These are phyloP conservation scores for Drosophila anceps DNA, from an alignment of 2,888 invertebrate species.

Conservation along the genomic window DNA sequence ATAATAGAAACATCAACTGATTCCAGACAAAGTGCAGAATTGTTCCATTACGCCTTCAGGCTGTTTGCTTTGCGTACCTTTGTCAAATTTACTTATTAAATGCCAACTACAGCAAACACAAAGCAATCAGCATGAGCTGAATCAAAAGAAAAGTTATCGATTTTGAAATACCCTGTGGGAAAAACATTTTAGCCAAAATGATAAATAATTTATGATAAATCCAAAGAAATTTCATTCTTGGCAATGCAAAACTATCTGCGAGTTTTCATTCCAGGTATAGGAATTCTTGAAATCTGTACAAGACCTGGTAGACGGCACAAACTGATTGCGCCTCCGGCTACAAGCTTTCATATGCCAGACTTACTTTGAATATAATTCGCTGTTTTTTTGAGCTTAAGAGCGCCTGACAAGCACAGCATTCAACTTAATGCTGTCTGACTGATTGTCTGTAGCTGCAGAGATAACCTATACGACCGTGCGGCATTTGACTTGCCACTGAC, in stretches of 20 bases:
- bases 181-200: neutral
- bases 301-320: neutral
- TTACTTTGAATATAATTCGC: neutral
- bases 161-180: neutral
- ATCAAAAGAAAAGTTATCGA: neutral
- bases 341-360: neutral
- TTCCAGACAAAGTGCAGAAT: neutral
- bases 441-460: constrained; percentile 9
- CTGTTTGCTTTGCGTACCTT: constrained; percentile 3
- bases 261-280: neutral
- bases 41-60: neutral
- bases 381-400: constrained; percentile 2
- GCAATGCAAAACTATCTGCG: neutral
- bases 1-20: neutral
- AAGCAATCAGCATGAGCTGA: neutral
- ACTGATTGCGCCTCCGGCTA: neutral
- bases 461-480: constrained; percentile 28
- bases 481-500: constrained; percentile 18
- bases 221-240: neutral
- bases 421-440: constrained; percentile 1
- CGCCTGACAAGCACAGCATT: neutral
- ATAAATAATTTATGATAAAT: no score
- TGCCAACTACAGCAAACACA: constrained; percentile 16
- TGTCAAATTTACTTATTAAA: constrained; percentile 26
- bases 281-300: no score